Base-by-base conservation (phyloP, 2,888 invertebrate species). In the Rhopalosiphum nymphaeae region DNA sequence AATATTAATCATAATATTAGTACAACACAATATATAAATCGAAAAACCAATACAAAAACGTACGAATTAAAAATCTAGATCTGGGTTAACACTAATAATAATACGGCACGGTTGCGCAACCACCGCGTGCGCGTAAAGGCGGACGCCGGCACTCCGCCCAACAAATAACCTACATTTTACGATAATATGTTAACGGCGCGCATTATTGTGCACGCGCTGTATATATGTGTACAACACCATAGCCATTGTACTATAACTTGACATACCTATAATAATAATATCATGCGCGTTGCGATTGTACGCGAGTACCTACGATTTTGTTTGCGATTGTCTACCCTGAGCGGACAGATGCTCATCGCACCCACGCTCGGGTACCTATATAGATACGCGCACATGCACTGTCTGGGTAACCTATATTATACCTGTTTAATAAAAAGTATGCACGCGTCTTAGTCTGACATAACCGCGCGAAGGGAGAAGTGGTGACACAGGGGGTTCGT, bases 81-180 rank as follows among this genome's bases (percentile, higher is more conserved):
- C 92, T 92, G 46, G 92, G 92, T 92, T 92, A 92, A 56, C 26
- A 86, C 86, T 29, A 29, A 46, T 46, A 86, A 86, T 44, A 46
- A 85, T 42, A 44, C 42, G 44, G 85, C 44, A 85, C 42, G 44
- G 44, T 86, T 88, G 46, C 53, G 10, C n/a, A 44, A 86, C 36
- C 29, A 3, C n/a, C 9, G 29, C n/a, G n/a, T 53, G 87, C 85
- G 44, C 26, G 10, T 67, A 87, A 92, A 92, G 86, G 92, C 92
- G 46, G 46, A 61, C 89, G 86, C 46, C 56, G 53, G 86, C 49
- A 92, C 92, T 92, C 92, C 92, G 29, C 92, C 92, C 92, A 88
- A 92, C 53, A 67, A 42, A 67, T 92, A 92, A 92, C 92, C 92
- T 92, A 92, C 92, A 88, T 92, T 88, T 92, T 87, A 46, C 61